A percentile compares a stretch with the other conserved stretches of the same genome.
These are phyloP conservation scores for Epizoanthus rinbou DNA, from an alignment of 92 coral and sea anemone species.

Conservation along the genomic window DNA sequence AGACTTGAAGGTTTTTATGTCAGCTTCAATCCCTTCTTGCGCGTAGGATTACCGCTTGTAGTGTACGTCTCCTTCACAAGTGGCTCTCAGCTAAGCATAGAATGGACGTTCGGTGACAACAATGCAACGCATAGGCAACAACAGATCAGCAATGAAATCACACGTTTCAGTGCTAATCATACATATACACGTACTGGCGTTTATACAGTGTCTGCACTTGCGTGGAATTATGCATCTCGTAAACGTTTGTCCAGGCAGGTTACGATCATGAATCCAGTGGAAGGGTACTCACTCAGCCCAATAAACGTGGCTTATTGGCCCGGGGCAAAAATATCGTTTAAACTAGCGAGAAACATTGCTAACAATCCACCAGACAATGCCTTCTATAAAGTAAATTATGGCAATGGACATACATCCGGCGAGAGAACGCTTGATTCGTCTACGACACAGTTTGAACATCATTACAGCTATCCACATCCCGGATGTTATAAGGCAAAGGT, in stretches of 20 bases:
- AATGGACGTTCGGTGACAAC: constrained; percentile 79
- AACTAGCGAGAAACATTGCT: constrained; percentile 36
- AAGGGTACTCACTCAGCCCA: constrained; percentile 57
- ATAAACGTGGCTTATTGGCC: constrained; percentile 53
- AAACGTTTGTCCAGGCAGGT: constrained; percentile 12
- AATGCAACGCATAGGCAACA: constrained; percentile 20
- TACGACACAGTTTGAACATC: constrained; percentile 39
- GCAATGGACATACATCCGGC: constrained; percentile 51
- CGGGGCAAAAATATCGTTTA: constrained; percentile 42
- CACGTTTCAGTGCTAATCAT: constrained; percentile 44
- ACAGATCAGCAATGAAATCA: constrained; percentile 35
- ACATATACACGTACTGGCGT: constrained; percentile 50
- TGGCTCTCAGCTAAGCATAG: constrained; percentile 69
- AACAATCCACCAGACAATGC: constrained; percentile 60
- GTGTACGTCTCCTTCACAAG: constrained; percentile 55
- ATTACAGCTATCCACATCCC: constrained; percentile 50
- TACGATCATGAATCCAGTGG: constrained; percentile 61
- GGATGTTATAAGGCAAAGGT: constrained; percentile 72
- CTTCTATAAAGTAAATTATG: constrained; percentile 60
- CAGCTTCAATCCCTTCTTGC: constrained; percentile 60
- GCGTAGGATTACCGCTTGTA: constrained; percentile 56
- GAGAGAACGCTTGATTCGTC: constrained; percentile 24
- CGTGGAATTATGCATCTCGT: constrained; percentile 55
- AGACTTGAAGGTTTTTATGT: constrained; percentile 48
- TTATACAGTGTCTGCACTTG: constrained; percentile 53